Conservation (phyloP, 2,113 vertebrate species). For the Eupsittula cactorum region DNA sequence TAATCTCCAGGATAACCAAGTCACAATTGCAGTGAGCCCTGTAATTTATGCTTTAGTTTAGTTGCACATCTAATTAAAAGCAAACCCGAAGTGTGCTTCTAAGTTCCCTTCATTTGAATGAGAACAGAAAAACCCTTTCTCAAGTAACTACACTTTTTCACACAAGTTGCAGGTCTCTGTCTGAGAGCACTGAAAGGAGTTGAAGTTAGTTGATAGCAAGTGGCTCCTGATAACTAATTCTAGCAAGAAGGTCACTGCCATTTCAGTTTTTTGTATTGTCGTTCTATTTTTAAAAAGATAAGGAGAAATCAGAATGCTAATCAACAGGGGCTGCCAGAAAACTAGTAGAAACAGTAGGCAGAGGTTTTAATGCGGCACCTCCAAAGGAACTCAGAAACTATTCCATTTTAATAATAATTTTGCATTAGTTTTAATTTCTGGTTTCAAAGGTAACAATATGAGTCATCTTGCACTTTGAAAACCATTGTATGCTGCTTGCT, state of each 20-base stretch:
- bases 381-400: not conserved
- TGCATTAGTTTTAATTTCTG: not conserved
- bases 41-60: conserved; percentile 4
- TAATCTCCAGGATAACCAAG: not conserved
- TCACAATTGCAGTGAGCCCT: not conserved
- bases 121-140: conserved; percentile 2
- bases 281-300: conserved; percentile 44
- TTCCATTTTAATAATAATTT: not conserved
- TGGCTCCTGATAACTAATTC: conserved; percentile 71
- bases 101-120: conserved; percentile 54
- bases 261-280: conserved; percentile 61
- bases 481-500: not conserved
- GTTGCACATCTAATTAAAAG: conserved; percentile 47
- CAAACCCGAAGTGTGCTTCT: conserved; percentile 46
- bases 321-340: conserved; percentile 10
- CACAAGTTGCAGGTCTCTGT: not conserved
- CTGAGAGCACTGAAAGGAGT: conserved; percentile 57
- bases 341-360: not conserved
- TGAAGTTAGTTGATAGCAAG: conserved; percentile 60
- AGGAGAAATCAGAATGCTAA: conserved; percentile 68
- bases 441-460: not conserved
- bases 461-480: not conserved
- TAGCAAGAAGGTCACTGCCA: conserved; percentile 72
- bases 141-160: not conserved
- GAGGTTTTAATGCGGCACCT: not conserved